Conservation (phyloP, 2,797 vertebrate genomes). For the Zalophus californianus region DNA sequence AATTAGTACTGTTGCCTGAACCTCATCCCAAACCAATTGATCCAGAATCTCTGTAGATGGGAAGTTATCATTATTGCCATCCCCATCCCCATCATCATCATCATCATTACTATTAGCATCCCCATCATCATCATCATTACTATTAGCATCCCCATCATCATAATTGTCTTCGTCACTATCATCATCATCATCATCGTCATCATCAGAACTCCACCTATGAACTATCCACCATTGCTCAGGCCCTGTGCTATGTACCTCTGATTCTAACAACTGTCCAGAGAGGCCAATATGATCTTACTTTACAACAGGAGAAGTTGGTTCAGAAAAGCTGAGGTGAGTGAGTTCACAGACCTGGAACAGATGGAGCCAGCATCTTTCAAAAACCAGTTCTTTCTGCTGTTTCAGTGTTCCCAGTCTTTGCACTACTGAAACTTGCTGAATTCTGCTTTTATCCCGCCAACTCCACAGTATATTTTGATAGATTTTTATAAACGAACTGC, state of each 20-base stretch:
- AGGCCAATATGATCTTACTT: not conserved
- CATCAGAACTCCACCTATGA: not conserved
- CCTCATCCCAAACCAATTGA: not conserved
- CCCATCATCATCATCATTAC: not conserved
- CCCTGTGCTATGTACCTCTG: not conserved
- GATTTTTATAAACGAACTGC: not conserved
- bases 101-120: not conserved
- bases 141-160: not conserved
- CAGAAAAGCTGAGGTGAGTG: not conserved
- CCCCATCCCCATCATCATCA: not conserved
- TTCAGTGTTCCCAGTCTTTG: not conserved
- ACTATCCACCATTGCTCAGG: not conserved
- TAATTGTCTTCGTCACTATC: not conserved
- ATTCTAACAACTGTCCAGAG: not conserved
- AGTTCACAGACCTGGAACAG: not conserved
- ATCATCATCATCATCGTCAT: not conserved
- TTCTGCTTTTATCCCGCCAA: not conserved
- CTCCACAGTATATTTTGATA: not conserved
- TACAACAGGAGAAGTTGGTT: not conserved
- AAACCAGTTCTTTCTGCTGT: not conserved
- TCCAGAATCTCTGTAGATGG: not conserved
- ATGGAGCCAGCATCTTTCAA: not conserved
- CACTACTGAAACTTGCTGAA: not conserved
- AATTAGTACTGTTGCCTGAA: not conserved
- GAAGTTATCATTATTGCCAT: not conserved